Evolutionary conservation across 2,797 vertebrate species (phyloP), one percentile per base, ranked within the genome.

Genomic region (Scleropages formosus): DNA sequence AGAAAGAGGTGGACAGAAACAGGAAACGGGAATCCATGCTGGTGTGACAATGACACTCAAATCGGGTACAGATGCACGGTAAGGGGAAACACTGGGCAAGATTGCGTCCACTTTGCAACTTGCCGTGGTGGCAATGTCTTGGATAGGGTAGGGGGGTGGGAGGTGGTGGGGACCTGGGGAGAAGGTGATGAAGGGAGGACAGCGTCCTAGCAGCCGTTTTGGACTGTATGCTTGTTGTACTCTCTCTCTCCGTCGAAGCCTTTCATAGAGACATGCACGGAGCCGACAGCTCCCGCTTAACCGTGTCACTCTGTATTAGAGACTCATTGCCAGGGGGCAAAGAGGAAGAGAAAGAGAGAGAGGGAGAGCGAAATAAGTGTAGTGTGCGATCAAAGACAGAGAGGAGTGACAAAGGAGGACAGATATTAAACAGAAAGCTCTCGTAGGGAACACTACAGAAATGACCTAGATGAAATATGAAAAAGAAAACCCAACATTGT

Each of bases 271-370:
- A 70, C 26, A 8, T 69, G 27, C 22, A 61, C 10, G 1, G 44
- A 70, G 18, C 46, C 11, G 75, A 76, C 66, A 62, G 66, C 10
- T 46, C 58, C 66, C 46, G 39, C 67, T 76, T 53, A 70, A 76
- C 58, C 11, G 24, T 62, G 66, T 70, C 66, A 69, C 66, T 61
- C 46, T 53, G 53, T 22, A 63, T 76, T 76, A 76, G 53, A 61
- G 56, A 47, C 44, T 51, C 24, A 12, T 49, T 53, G 24, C 59
- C 59, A 46, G 44, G 39, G 26, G 51, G 73, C 82, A 83, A 63
- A 78, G 78, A 79, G 76, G 75, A 51, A 81, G 81, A 59, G 58
- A n/a, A 68, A 78, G 8, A 53, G 70, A 44, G 12, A 78, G 77
- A 49, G 70, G 67, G 31, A 18, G 49, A 53, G 58, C n/a, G 75